A percentile compares a stretch with the other conserved stretches of the same genome.
phyloP scores from a whole-genome alignment of 2,113 vertebrate genomes.

The Pagrus major region DNA sequence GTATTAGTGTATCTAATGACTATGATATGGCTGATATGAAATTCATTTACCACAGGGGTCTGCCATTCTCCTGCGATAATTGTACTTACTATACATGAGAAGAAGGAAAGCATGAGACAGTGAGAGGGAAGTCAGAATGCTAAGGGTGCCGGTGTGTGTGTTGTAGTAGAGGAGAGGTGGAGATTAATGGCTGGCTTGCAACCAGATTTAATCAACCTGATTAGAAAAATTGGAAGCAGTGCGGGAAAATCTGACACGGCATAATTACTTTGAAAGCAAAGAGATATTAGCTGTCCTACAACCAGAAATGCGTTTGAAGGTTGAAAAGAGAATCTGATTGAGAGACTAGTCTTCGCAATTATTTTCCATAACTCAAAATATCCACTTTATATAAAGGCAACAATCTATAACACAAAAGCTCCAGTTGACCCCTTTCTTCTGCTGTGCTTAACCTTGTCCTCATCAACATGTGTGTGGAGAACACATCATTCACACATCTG shows the following conservation, averaged over 20 bases:
- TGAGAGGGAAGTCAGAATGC: slow-evolving; percentile 34
- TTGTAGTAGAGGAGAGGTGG: slow-evolving; percentile 10
- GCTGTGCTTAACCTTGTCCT: slow-evolving; percentile 14
- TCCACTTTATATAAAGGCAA: neutral
- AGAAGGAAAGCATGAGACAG: slow-evolving; percentile 13
- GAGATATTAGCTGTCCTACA: neutral
- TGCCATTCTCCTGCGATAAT: slow-evolving; percentile 54
- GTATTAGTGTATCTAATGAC: slow-evolving; percentile 67
- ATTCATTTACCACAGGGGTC: slow-evolving; percentile 59
- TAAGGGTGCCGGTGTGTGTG: slow-evolving; percentile 9
- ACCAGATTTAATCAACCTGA: slow-evolving; percentile 43
- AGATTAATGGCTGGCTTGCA: slow-evolving; percentile 22
- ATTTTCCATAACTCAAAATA: neutral
- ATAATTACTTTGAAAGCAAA: slow-evolving; percentile 10
- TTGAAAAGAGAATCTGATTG: slow-evolving; percentile 2
- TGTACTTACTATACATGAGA: slow-evolving; percentile 27
- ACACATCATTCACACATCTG: slow-evolving; percentile 43
- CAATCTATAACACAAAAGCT: slow-evolving; percentile 1
- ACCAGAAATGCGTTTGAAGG: neutral
- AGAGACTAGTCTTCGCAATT: neutral
- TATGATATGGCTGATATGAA: slow-evolving; percentile 56
- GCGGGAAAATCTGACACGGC: neutral
- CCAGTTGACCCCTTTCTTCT: neutral
- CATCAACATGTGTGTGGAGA: neutral
- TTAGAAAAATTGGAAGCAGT: slow-evolving; percentile 15